Base-by-base conservation (phyloP, 2,113 vertebrate species). In the Maccullochella peelii region DNA sequence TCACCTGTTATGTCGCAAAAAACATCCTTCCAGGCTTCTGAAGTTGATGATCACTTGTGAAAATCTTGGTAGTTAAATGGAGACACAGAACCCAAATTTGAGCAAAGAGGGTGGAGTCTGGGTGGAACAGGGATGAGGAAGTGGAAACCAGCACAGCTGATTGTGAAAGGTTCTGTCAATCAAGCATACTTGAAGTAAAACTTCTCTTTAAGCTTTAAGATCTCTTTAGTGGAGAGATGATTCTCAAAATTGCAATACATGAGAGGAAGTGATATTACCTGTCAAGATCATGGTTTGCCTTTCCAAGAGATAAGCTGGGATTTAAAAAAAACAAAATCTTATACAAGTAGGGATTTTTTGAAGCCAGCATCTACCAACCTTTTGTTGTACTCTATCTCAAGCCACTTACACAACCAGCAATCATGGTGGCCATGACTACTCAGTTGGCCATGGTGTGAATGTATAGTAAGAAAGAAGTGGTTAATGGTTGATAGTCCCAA, bases 401-500 rank as follows among this genome's bases (percentile, higher is more conserved):
- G 27, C 27, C 20, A 18, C 20, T 27, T n/a, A 20, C n/a, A 72
- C 71, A 70, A 25, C 55, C 10, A 30, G 25, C 0, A 6, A 44
- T 61, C 54, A 27, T 0, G 3, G 38, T 2, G 50, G 23, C 44
- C 55, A 40, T 49, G 23, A 11, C 40, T 9, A 25, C 25, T 36
- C 38, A 6, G 30, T 33, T 49, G 14, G 47, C 70, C 36, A 9
- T 21, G 40, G 23, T 8, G 36, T 52, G 18, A 63, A 55, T 8
- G 36, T 10, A 40, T 21, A 66, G 59, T 25, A 62, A 77, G 15
- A 72, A 77, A 74, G 16, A 55, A 14, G 12, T 33, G 68, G 73
- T 79, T 82, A 88, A 86, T 88, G 81, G 84, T 88, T 85, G 83
- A 84, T 71, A 1, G 79, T 59, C 14, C 61, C 50, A 71, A 76